phyloP scores from a whole-genome alignment of 2,888 invertebrate species.

The Petrophora chlorosata region DNA sequence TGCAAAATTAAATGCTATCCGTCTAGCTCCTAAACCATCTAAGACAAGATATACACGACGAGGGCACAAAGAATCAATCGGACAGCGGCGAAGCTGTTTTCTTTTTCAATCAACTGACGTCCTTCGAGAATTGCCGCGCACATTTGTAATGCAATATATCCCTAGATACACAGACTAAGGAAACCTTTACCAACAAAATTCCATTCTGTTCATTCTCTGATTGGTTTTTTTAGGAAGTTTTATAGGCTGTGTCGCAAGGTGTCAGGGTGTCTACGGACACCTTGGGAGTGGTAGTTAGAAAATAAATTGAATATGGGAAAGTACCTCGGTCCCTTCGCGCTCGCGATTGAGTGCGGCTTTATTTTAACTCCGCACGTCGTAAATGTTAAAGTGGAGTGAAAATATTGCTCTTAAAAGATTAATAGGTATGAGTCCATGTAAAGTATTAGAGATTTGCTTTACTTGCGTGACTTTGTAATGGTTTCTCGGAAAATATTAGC shows the following conservation, averaged over 20 bases:
- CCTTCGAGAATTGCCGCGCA: slow-evolving; percentile 59
- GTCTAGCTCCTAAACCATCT: slow-evolving; percentile 44
- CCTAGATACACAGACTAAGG: slow-evolving; percentile 46
- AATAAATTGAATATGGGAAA: slow-evolving; percentile 75
- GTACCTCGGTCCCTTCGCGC: slow-evolving; percentile 54
- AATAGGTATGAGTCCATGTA: slow-evolving; percentile 25
- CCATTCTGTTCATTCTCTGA: slow-evolving; percentile 19
- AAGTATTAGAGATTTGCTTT: neutral
- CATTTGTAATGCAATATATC: slow-evolving; percentile 47
- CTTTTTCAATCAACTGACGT: slow-evolving; percentile 78
- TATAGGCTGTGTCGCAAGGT: slow-evolving; percentile 44
- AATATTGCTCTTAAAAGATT: slow-evolving; percentile 49
- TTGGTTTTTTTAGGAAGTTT: neutral
- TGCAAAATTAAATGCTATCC: too few species aligned
- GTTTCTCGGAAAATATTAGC: too few species aligned
- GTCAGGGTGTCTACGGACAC: slow-evolving; percentile 40
- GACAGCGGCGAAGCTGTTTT: slow-evolving; percentile 75
- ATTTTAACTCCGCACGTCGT: slow-evolving; percentile 63
- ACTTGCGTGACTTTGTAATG: too few species aligned
- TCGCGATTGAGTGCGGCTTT: slow-evolving; percentile 65
- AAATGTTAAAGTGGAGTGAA: slow-evolving; percentile 53
- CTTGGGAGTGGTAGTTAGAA: slow-evolving; percentile 64
- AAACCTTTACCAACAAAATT: slow-evolving; percentile 9
- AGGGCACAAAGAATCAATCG: slow-evolving; percentile 75
- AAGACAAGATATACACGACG: slow-evolving; percentile 62